phyloP scores from a whole-genome alignment of 1,140 invertebrate genomes.

The Saxidomus purpurata region DNA sequence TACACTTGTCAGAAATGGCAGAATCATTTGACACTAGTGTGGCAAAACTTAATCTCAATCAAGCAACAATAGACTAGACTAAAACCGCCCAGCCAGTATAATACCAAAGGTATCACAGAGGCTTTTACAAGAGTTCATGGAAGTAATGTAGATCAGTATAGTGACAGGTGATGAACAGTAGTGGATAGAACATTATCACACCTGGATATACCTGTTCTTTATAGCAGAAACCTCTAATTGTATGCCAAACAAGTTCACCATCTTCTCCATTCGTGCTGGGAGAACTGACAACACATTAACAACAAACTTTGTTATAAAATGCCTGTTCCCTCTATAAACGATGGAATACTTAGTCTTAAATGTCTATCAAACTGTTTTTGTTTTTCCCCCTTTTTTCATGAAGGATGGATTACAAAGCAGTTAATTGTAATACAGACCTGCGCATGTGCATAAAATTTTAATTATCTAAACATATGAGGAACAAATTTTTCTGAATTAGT shows the following conservation, averaged over 20 bases:
- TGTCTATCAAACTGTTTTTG: too few relatives aligned
- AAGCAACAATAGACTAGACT: too few relatives aligned
- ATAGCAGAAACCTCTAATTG: not conserved
- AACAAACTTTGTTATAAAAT: not conserved
- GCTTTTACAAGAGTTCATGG: not conserved
- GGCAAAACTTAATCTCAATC: too few relatives aligned
- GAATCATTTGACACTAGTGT: too few relatives aligned
- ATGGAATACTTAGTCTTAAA: too few relatives aligned
- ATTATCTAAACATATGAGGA: too few relatives aligned
- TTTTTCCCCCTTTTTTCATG: not conserved
- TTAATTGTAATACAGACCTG: too few relatives aligned
- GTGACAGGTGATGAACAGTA: constrained; percentile 23
- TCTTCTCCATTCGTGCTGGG: not conserved
- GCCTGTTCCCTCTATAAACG: not conserved
- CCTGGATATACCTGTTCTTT: constrained; percentile 30
- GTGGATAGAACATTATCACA: constrained; percentile 29
- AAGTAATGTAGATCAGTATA: not conserved
- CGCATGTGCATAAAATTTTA: too few relatives aligned
- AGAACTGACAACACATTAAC: not conserved
- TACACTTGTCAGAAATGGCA: too few relatives aligned
- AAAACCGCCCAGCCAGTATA: too few relatives aligned
- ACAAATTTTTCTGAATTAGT: too few relatives aligned
- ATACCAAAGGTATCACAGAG: not conserved
- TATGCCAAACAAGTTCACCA: constrained; percentile 3
- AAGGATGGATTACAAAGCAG: not conserved